Conservation (phyloP, 2,797 vertebrate species). For the Perdix hodgsoniae region DNA sequence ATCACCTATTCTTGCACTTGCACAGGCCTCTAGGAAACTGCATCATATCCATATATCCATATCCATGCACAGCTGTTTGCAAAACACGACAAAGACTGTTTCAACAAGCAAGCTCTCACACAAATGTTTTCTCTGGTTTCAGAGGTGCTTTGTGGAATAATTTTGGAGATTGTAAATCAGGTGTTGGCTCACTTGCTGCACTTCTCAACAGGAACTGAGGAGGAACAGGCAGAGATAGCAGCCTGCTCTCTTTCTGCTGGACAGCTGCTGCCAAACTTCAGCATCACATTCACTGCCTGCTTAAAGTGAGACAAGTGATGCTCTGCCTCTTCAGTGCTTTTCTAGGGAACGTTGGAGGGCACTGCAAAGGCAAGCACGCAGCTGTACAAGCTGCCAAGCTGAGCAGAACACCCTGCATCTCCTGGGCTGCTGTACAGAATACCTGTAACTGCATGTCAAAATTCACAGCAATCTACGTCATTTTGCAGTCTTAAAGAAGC, state of each 20-base stretch:
- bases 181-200: background rate
- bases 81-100: constrained; percentile 16
- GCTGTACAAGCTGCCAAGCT: background rate
- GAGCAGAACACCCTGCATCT: background rate
- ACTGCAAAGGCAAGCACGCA: background rate
- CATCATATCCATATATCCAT: background rate
- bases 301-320: background rate
- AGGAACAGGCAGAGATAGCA: background rate
- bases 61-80: background rate
- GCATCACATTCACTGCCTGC: background rate
- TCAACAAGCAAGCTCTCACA: background rate
- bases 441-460: background rate
- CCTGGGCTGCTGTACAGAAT: background rate
- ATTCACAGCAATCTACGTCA: background rate
- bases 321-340: background rate
- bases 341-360: background rate
- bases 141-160: background rate
- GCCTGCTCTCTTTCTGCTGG: background rate
- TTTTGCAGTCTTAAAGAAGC: background rate
- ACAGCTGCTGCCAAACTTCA: background rate
- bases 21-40: background rate
- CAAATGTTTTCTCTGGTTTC: background rate
- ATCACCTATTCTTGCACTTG: background rate
- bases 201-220: background rate
- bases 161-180: background rate